Evolutionary conservation across 2,797 vertebrate species (phyloP).

Genomic region (Sphenodon punctatus): DNA sequence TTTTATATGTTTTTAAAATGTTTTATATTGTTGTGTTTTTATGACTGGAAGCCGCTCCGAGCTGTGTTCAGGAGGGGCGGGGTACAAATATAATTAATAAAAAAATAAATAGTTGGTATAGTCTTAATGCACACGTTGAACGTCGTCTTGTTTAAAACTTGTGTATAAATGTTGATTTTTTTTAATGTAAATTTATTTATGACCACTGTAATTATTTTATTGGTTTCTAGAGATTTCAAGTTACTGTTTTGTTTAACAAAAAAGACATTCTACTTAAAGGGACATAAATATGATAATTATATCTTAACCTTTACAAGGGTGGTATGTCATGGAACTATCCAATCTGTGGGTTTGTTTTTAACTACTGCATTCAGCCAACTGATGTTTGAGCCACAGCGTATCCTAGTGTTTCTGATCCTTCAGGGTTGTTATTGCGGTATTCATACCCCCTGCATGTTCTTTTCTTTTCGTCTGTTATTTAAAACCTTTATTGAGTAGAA

Average conservation of each 20-base stretch:
- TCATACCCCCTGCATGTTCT: background rate
- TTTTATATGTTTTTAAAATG: too few relatives aligned
- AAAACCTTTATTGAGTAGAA: background rate
- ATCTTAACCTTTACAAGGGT: background rate
- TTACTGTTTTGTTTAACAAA: slow-evolving; percentile 59
- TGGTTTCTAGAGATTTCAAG: slow-evolving; percentile 46
- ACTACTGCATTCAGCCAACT: background rate
- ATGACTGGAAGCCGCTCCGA: too few relatives aligned
- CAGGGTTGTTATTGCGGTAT: background rate
- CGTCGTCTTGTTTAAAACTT: slow-evolving; percentile 51
- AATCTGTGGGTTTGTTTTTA: slow-evolving; percentile 36
- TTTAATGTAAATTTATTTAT: too few relatives aligned
- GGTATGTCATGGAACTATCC: slow-evolving; percentile 47
- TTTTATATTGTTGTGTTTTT: too few relatives aligned
- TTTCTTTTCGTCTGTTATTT: fast-evolving
- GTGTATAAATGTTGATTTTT: slow-evolving; percentile 43
- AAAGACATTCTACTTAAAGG: slow-evolving; percentile 45
- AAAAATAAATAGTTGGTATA: too few relatives aligned
- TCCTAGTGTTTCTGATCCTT: background rate
- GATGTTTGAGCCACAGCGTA: background rate
- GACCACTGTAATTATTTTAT: slow-evolving; percentile 42
- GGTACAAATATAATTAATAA: too few relatives aligned
- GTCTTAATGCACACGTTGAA: slow-evolving; percentile 57
- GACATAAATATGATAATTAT: slow-evolving; percentile 14
- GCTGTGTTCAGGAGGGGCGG: too few relatives aligned